phyloP scores from a whole-genome alignment of 2,797 vertebrate species.

The Octomys mimax region DNA sequence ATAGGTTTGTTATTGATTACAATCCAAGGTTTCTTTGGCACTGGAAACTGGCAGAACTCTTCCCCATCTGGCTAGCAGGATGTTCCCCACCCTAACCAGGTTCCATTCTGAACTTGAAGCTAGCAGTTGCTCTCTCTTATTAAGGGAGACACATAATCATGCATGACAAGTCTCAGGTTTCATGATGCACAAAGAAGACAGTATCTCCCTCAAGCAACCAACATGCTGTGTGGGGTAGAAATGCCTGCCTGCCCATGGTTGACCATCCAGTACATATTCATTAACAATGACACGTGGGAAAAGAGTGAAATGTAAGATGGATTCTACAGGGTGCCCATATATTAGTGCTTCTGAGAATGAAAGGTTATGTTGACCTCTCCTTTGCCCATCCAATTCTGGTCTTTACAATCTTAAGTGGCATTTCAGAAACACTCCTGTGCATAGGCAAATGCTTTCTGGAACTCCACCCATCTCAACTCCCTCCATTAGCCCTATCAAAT shows the following conservation, averaged over 20 bases:
- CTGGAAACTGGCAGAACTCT: slow-evolving; percentile 54
- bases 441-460: background rate
- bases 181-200: slow-evolving; percentile 31
- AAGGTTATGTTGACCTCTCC: background rate
- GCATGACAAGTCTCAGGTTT: slow-evolving; percentile 47
- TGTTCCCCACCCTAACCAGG: background rate
- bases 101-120: slow-evolving; percentile 27
- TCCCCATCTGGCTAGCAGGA: slow-evolving; percentile 72
- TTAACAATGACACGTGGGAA: background rate
- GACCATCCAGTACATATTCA: slow-evolving; percentile 8
- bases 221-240: background rate
- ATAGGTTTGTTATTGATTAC: slow-evolving; percentile 70
- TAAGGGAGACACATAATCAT: slow-evolving; percentile 54
- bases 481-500: background rate
- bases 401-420: background rate
- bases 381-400: background rate
- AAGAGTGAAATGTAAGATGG: background rate
- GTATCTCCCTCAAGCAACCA: background rate
- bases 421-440: background rate
- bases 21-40: slow-evolving; percentile 65
- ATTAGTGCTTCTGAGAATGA: slow-evolving; percentile 29
- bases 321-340: background rate
- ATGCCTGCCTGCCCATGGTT: background rate
- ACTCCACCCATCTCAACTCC: background rate
- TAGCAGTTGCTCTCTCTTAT: background rate